Conservation (phyloP, 2,888 invertebrate genomes). For the Zygogramma bicolorata region DNA sequence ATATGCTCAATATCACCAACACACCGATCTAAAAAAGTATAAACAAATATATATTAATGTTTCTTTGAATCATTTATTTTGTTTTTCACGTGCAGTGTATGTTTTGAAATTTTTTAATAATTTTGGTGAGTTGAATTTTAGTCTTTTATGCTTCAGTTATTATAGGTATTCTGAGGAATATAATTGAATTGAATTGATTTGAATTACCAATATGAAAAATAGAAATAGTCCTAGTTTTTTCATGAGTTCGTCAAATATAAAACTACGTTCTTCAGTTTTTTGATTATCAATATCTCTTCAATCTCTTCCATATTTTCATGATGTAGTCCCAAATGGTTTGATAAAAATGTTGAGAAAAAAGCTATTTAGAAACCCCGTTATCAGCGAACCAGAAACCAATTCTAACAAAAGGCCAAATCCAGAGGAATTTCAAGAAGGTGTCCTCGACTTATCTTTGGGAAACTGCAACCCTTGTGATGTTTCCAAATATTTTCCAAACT, state of each 20-base stretch:
- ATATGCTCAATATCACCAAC: too few relatives aligned
- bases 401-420: constrained; percentile 13
- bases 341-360: constrained; percentile 24
- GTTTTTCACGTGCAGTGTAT: too few relatives aligned
- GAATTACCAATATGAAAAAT: not conserved
- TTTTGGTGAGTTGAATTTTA: too few relatives aligned
- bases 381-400: not conserved
- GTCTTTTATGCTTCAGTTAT: too few relatives aligned
- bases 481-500: constrained; percentile 30
- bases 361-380: constrained; percentile 15
- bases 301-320: not conserved
- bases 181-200: too few relatives aligned
- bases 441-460: constrained; percentile 26
- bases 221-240: not conserved
- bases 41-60: too few relatives aligned
- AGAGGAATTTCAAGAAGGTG: constrained; percentile 7
- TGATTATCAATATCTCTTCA: not conserved
- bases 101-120: too few relatives aligned
- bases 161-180: too few relatives aligned
- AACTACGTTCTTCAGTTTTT: not conserved
- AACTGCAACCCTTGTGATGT: constrained; percentile 23
- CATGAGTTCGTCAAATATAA: not conserved
- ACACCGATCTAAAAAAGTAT: too few relatives aligned
- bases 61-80: too few relatives aligned
- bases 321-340: not conserved